These are phyloP conservation scores for Oscheius sp. DNA, from an alignment of 2,888 invertebrate species.

Conservation along the genomic window DNA sequence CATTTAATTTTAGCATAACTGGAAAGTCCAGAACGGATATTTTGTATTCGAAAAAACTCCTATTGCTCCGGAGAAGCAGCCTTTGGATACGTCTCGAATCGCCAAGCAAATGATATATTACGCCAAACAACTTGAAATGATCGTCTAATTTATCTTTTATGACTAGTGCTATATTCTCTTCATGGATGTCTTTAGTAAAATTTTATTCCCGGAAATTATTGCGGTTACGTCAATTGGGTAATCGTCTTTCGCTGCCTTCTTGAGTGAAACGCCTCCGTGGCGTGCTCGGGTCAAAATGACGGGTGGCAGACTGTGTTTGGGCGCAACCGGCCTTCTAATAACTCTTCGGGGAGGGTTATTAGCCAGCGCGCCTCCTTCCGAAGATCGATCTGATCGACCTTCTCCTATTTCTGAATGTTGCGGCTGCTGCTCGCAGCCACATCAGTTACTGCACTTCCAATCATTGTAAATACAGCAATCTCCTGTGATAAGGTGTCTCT, in stretches of 20 bases:
- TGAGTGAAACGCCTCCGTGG: not conserved
- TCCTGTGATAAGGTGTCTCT: conserved; percentile 51
- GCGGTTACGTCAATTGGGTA: too few relatives aligned
- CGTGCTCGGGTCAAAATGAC: conserved; percentile 4
- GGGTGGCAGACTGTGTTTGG: conserved; percentile 15
- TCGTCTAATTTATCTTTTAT: conserved; percentile 81
- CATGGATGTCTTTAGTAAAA: too few relatives aligned
- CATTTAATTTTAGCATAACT: conserved; percentile 17
- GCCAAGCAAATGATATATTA: conserved; percentile 95
- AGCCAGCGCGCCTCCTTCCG: conserved; percentile 19
- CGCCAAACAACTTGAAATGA: conserved; percentile 97
- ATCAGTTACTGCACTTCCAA: conserved; percentile 31
- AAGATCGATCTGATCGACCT: conserved; percentile 34
- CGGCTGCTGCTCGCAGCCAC: conserved; percentile 23
- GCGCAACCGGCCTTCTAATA: conserved; percentile 34
- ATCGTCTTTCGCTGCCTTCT: too few relatives aligned
- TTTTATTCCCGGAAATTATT: too few relatives aligned
- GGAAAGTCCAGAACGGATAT: conserved; percentile 74
- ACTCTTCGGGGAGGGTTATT: conserved; percentile 29
- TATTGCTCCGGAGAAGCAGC: conserved; percentile 74
- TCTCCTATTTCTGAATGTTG: conserved; percentile 14
- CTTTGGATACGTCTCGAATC: conserved; percentile 87
- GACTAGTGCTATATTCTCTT: too few relatives aligned
- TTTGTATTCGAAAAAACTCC: conserved; percentile 85
- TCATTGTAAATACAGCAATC: conserved; percentile 55